Percentiles rank a stretch among this genome's conserved stretches.
These are phyloP conservation scores for Hystrix cristata DNA, from an alignment of 2,113 vertebrate species.

Conservation along the genomic window DNA sequence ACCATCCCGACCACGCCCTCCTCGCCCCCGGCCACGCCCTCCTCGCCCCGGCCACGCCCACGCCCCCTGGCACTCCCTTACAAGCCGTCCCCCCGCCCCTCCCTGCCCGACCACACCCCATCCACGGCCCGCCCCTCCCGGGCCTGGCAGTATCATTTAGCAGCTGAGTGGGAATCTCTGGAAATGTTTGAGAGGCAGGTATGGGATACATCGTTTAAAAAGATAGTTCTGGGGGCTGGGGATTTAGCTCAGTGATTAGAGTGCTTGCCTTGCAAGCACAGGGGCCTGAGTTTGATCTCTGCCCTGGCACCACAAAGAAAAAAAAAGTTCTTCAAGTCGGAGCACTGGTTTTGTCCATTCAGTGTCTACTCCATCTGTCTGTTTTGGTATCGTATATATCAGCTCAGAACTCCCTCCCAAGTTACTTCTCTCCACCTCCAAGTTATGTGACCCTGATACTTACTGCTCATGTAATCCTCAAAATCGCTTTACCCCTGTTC, in stretches of 20 bases:
- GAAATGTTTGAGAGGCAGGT: neutral
- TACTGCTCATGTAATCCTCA: neutral
- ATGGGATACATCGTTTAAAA: neutral
- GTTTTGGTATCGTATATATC: neutral
- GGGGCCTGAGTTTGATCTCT: neutral
- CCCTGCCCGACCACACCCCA: too few species aligned
- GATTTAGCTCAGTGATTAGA: too few species aligned
- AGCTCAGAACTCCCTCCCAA: neutral
- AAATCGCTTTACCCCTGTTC: neutral
- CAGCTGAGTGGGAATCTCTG: too few species aligned
- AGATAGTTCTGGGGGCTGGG: neutral
- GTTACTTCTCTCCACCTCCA: neutral
- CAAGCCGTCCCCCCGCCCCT: too few species aligned
- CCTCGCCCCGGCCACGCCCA: too few species aligned
- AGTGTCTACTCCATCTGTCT: neutral
- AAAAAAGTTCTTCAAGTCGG: neutral
- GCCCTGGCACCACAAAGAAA: neutral
- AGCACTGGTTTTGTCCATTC: neutral
- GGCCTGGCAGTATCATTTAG: neutral
- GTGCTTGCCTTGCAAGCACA: too few species aligned
- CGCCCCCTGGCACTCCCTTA: too few species aligned
- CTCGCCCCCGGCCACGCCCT: too few species aligned
- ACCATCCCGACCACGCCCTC: too few species aligned
- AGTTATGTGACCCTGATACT: neutral
- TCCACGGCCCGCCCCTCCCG: too few species aligned